These are phyloP conservation scores for Porites evermanni DNA, from an alignment of 92 coral and sea anemone genomes.

Conservation along the genomic window DNA sequence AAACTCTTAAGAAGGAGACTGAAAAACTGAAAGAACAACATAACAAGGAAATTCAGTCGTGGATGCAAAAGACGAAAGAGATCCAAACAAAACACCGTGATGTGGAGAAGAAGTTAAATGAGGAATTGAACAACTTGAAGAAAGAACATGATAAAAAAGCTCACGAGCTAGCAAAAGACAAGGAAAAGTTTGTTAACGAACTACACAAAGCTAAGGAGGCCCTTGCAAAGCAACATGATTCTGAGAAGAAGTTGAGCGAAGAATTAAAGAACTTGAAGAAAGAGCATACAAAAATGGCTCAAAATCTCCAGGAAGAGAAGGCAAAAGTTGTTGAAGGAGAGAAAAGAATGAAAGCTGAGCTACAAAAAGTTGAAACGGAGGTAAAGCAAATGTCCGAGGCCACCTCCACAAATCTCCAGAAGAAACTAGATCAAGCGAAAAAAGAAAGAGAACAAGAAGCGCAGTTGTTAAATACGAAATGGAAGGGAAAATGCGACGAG, in stretches of 20 bases:
- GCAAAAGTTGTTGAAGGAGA: conserved; percentile 54
- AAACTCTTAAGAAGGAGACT: conserved; percentile 36
- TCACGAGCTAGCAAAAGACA: conserved; percentile 52
- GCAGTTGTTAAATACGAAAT: conserved; percentile 61
- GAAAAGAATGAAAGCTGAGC: conserved; percentile 68
- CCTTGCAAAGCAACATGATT: conserved; percentile 28
- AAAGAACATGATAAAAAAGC: conserved; percentile 55
- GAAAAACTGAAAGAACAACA: conserved; percentile 53
- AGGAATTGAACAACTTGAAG: conserved; percentile 60
- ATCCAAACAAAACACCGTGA: conserved; percentile 40
- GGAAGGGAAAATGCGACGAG: conserved; percentile 82
- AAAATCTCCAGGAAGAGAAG: conserved; percentile 52
- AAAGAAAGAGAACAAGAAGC: conserved; percentile 73
- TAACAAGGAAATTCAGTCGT: conserved; percentile 30
- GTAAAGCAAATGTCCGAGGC: conserved; percentile 73
- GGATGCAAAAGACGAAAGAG: conserved; percentile 49
- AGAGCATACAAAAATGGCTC: conserved; percentile 44
- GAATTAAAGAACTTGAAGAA: conserved; percentile 59
- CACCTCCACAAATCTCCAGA: conserved; percentile 64
- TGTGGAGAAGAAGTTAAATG: conserved; percentile 54
- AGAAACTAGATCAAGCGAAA: conserved; percentile 69
- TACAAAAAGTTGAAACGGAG: conserved; percentile 73
- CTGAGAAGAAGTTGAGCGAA: conserved; percentile 55
- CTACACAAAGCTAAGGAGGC: conserved; percentile 53
- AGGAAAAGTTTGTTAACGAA: conserved; percentile 60